phyloP scores from a whole-genome alignment of 2,113 vertebrate species.

The Aptenodytes forsteri region DNA sequence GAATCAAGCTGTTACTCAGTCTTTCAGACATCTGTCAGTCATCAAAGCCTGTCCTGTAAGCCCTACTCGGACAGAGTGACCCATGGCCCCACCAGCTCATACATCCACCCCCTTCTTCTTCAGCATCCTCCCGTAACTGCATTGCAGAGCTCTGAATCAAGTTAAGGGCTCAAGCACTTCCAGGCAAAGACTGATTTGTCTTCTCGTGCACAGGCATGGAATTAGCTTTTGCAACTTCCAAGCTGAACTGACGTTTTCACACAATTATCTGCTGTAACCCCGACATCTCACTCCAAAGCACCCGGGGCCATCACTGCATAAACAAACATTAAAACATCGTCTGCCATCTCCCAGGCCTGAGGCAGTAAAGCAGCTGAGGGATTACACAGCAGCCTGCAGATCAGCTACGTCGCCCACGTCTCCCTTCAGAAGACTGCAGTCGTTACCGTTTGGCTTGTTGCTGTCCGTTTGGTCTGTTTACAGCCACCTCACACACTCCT shows the following conservation, averaged over 20 bases:
- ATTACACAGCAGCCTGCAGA: not conserved
- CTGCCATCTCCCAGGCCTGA: not conserved
- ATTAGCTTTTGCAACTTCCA: not conserved
- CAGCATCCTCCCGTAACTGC: not conserved
- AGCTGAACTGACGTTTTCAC: not conserved
- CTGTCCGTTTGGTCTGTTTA: not conserved
- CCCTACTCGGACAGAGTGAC: not conserved
- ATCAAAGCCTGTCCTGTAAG: not conserved
- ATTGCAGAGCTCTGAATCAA: not conserved
- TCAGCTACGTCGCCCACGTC: not conserved
- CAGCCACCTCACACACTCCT: not conserved
- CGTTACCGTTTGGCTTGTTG: not conserved
- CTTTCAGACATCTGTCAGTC: not conserved
- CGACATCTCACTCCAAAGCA: not conserved
- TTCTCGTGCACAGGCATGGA: accelerated
- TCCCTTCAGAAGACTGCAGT: not conserved
- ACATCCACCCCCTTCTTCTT: not conserved
- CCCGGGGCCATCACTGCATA: not conserved
- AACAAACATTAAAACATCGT: not conserved
- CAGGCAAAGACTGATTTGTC: not conserved
- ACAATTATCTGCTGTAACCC: not conserved
- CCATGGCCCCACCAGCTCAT: not conserved
- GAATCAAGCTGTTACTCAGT: not conserved
- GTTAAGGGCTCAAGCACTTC: not conserved
- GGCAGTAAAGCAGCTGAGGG: not conserved